Percentiles rank a stretch among this genome's conserved stretches.
Conservation (phyloP, 53 echinoderm and acorn worm genomes). For the Holothuria leucospilota region DNA sequence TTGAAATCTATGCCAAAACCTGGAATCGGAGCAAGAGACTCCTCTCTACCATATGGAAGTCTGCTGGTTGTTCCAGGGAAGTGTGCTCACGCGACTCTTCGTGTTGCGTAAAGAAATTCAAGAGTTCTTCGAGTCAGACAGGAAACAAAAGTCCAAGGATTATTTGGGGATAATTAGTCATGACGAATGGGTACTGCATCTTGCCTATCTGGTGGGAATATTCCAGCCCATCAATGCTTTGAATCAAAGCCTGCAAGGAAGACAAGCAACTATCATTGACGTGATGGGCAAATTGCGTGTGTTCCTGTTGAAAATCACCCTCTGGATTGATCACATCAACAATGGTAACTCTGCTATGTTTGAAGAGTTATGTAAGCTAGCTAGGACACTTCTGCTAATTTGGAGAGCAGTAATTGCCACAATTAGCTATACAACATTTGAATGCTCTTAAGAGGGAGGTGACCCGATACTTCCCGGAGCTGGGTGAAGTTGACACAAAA, state of each 20-base stretch:
- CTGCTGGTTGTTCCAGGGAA: neutral
- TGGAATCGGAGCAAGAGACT: conserved; percentile 9
- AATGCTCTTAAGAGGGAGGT: too few relatives aligned
- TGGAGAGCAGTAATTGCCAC: too few relatives aligned
- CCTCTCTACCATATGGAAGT: too few relatives aligned
- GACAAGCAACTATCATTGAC: conserved; percentile 14
- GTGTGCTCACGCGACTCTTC: neutral
- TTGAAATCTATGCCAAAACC: neutral
- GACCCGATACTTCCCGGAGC: neutral
- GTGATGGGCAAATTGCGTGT: neutral
- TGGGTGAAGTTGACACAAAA: conserved; percentile 17
- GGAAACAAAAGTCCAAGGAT: conserved; percentile 13
- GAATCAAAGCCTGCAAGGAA: conserved; percentile 7
- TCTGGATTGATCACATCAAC: conserved; percentile 16
- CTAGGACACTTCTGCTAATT: too few relatives aligned
- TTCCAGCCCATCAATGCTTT: neutral
- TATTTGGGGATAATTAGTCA: neutral
- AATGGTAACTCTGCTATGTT: neutral
- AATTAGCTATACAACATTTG: too few relatives aligned
- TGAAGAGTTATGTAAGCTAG: neutral
- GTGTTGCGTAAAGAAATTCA: neutral
- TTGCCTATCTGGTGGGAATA: too few relatives aligned
- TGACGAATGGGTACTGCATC: neutral
- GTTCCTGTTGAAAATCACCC: conserved; percentile 37
- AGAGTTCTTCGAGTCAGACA: conserved; percentile 5